Conservation (phyloP, 37 sponge, comb jelly and placozoan species). For the Spongia lamella region DNA sequence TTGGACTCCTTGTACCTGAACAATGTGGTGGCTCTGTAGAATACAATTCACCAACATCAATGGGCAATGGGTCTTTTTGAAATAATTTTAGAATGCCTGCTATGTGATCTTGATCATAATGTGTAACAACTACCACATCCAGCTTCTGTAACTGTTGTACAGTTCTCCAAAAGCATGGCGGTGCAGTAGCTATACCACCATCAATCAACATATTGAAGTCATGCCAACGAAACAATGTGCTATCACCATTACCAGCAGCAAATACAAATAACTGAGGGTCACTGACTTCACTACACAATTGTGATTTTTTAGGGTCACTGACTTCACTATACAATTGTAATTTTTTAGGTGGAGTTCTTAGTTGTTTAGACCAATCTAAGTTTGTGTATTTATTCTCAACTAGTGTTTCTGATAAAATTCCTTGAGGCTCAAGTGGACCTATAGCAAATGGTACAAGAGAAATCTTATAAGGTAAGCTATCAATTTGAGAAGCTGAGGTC, state of each 20-base stretch:
- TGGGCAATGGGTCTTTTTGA: not conserved
- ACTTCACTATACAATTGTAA: not conserved
- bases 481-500: no score
- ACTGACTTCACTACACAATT: not conserved
- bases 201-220: constrained; percentile 8
- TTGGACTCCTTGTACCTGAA: no score
- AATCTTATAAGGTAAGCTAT: no score
- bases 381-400: no score
- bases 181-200: not conserved
- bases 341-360: no score
- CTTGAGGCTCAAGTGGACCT: no score
- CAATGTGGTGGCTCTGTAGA: not conserved
- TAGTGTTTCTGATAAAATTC: no score
- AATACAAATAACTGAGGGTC: not conserved
- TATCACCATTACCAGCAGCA: constrained; percentile 6
- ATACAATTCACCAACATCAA: not conserved
- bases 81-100: constrained; percentile 1
- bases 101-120: constrained; percentile 8
- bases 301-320: no score
- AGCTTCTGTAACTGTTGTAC: not conserved
- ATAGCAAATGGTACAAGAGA: no score
- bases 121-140: constrained; percentile 20
- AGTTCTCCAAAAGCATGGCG: not conserved
- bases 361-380: no score
- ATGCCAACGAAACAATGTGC: constrained; percentile 9